Base-by-base conservation (phyloP, 2,797 vertebrate species). In the Lacerta agilis region DNA sequence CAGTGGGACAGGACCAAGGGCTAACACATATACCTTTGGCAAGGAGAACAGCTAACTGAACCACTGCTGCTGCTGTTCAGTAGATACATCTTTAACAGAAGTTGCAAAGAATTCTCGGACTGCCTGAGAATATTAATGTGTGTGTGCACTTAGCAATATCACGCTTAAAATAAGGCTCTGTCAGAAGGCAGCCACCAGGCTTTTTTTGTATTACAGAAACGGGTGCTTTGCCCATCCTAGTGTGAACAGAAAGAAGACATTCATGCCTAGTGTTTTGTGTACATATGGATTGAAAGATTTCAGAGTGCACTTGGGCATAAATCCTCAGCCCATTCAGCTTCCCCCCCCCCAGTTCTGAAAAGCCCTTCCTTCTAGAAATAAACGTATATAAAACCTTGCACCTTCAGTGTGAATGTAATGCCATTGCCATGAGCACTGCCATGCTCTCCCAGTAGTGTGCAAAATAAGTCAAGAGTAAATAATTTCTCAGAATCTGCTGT, bases 401-500 rank as follows among this genome's bases (percentile, higher is more conserved):
- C 75, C 38, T 61, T 72, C 82, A 61, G 36, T 41, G 18, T 41
- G 66, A 79, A n/a, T 71, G 25, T 67, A 87, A 58, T 25, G 38
- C n/a, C 25, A 9, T 49, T 76, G n/a, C n/a, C 43, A 25, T 33
- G n/a, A 33, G n/a, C 36, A 20, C 55, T 41, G 29, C 36, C 29
- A 18, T 76, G 23, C 10, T 83, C 11, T 8, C 33, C 33, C 58
- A 8, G 64, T 23, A 23, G 33, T n/a, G 20, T 61, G 33, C 27
- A 55, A 83, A 88, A 38, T 29, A 17, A 83, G 45, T n/a, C 89
- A 87, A 81, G 83, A 29, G 49, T 55, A 55, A 79, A 80, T 55
- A 87, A 80, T 79, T 73, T 91, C 91, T 94, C 86, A 89, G 77
- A 90, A 92, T 92, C 86, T 92, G 93, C 87, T 93, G 81, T 92